Base-by-base conservation (phyloP, 2,113 vertebrate genomes). In the Calyptomena viridis region DNA sequence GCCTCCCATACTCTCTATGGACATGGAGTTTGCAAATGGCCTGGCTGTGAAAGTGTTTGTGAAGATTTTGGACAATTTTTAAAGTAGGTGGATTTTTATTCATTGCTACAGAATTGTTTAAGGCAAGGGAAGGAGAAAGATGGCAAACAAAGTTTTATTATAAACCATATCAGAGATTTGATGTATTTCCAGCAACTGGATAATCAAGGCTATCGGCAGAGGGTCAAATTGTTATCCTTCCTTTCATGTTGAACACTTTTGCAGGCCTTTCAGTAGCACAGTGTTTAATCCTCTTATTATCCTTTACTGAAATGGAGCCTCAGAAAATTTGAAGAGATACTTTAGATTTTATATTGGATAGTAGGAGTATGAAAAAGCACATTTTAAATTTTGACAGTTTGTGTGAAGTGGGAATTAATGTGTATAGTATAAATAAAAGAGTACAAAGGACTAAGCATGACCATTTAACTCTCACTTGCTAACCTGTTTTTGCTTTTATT, bases 1-100 rank as follows among this genome's bases (percentile, higher is more conserved):
- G 99, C 98, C 84, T 99, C 99, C 93, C 99, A 99, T 98, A 99
- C 99, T 82, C 99, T 99, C 95, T 99, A 99, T 75, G 99, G 99
- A 94, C 99, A 99, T 93, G 99, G 99, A 87, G 99, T 99, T 97
- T 99, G 99, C 97, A 99, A 99, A 97, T 99, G 99, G 99, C 99
- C 99, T 74, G 99, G 99, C 98, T 99, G 99, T 96, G 99, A 99
- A 98, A 99, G 98, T 95, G 98, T 99, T 98, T 99, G 99, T 95
- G 99, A 99, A 97, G 99, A 99, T 98, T 99, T 99, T 96, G 99
- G 99, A 98, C 99, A 99, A 97, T 99, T 99, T 98, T 98, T 99
- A 97, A 99, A 99, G 99, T 99, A 99, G 97, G 99, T 98, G 92
- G 73, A 67, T 92, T 92, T 90, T 83, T 56, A 74, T 95, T 96